phyloP scores from a whole-genome alignment of 2,797 vertebrate species.

The Phrynocephalus forsythii region DNA sequence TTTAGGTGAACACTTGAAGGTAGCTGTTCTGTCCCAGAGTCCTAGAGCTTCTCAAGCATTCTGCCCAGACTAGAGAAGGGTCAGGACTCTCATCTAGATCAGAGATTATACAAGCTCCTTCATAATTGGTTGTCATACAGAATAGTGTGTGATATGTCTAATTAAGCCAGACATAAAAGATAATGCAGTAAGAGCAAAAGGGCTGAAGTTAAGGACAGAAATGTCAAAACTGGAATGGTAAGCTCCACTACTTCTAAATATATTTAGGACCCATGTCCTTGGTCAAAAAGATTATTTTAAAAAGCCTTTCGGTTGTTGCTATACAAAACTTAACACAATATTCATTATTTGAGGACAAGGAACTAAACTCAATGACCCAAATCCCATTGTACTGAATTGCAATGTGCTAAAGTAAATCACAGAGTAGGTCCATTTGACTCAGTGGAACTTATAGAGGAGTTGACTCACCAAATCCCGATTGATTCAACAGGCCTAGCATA shows the following conservation, averaged over 20 bases:
- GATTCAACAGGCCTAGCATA: too few relatives aligned
- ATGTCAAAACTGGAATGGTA: neutral
- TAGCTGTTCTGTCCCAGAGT: neutral
- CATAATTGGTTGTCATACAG: neutral
- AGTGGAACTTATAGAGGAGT: too few relatives aligned
- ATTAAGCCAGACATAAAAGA: neutral
- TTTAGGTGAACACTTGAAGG: too few relatives aligned
- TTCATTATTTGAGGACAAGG: neutral
- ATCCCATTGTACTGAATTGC: too few relatives aligned
- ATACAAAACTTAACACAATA: neutral
- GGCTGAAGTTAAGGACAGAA: neutral
- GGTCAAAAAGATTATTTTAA: neutral
- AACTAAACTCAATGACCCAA: too few relatives aligned
- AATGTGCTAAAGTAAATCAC: too few relatives aligned
- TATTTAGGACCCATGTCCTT: neutral
- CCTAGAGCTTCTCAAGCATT: neutral
- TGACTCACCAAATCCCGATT: too few relatives aligned
- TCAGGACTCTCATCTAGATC: neutral
- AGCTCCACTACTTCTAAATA: neutral
- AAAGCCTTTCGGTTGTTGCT: neutral
- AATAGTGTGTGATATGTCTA: neutral
- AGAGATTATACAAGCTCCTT: neutral
- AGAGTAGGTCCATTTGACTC: too few relatives aligned
- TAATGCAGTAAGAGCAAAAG: neutral
- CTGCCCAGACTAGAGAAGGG: neutral